Base-by-base conservation (phyloP, 2,888 invertebrate species). In the Pelosia muscerda region DNA sequence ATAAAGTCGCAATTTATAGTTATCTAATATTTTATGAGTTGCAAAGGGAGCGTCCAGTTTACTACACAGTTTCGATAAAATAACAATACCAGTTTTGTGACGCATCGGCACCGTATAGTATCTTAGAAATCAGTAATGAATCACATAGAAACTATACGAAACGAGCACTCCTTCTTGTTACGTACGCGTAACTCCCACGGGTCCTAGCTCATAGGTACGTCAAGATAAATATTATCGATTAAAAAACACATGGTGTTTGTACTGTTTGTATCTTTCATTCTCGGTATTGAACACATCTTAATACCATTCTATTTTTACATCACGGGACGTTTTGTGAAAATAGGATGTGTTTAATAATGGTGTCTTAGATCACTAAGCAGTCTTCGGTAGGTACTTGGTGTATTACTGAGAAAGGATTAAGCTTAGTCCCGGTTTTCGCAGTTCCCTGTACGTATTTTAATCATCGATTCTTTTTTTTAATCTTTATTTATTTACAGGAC, bases 41-140 rank as follows among this genome's bases (percentile, higher is more conserved):
- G 34, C 11, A 34, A 34, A 34, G 11, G 2, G 34, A 34, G 19
- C 13, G 2, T 0, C 15, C 38, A 38, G 8, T 38, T 42, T 19
- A 1, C 6, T 15, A 19, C 42, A 5, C 19, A 19, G 19, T 42
- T 19, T 42, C 19, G 42, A 31, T 10, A 31, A 31, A 49, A 49
- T 5, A 42, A 49, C n/a, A 49, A n/a, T 5, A 8, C 15, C 42
- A 49, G n/a, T 49, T 49, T 49, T n/a, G n/a, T 49, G 49, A 49
- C 49, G 49, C 49, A 49, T n/a, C n/a, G 49, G 49, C 49, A 49
- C 49, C n/a, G 49, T 3, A 15, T 38, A 38, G 19, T n/a, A 49
- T 42, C 42, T 19, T 49, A 49, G 49, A 49, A 49, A n/a, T 42
- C n/a, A 49, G n/a, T 49, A 49, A n/a, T 49, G 49, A 49, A 49